These are phyloP conservation scores for Hypomecis atomaria DNA, from an alignment of 2,888 invertebrate genomes.

Conservation along the genomic window DNA sequence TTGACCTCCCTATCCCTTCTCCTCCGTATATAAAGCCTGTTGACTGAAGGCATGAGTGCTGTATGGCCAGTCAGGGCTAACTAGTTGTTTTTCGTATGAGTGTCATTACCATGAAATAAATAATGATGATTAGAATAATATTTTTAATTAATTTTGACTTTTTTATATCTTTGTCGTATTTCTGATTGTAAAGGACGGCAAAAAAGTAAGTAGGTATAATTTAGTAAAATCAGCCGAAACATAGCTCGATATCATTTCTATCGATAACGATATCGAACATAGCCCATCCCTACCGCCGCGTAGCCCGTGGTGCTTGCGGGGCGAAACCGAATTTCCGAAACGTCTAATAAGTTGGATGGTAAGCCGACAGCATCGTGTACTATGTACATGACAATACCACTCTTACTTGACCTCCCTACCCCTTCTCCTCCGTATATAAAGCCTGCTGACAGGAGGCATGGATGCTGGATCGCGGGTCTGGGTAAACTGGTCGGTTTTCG, in stretches of 20 bases:
- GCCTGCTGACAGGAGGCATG: conserved; percentile 40
- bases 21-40: conserved; percentile 41
- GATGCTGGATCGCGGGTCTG: conserved; percentile 55
- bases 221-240: too few relatives aligned
- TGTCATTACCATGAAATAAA: too few relatives aligned
- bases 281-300: conserved; percentile 56
- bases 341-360: conserved; percentile 84
- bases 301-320: conserved; percentile 74
- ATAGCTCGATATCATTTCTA: not conserved
- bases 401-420: conserved; percentile 51
- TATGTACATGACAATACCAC: conserved; percentile 73
- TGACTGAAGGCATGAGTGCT: conserved; percentile 40
- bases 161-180: too few relatives aligned
- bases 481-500: conserved; percentile 55
- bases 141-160: too few relatives aligned
- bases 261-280: conserved; percentile 19
- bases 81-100: conserved; percentile 63
- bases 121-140: too few relatives aligned
- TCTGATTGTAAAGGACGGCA: too few relatives aligned
- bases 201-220: too few relatives aligned
- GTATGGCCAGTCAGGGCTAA: conserved; percentile 55
- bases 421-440: conserved; percentile 43
- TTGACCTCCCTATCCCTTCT: conserved; percentile 52
- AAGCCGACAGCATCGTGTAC: conserved; percentile 75
- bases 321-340: conserved; percentile 83